Evolutionary conservation across 2,888 invertebrate species (phyloP).

Genomic region (Agrochola lota): DNA sequence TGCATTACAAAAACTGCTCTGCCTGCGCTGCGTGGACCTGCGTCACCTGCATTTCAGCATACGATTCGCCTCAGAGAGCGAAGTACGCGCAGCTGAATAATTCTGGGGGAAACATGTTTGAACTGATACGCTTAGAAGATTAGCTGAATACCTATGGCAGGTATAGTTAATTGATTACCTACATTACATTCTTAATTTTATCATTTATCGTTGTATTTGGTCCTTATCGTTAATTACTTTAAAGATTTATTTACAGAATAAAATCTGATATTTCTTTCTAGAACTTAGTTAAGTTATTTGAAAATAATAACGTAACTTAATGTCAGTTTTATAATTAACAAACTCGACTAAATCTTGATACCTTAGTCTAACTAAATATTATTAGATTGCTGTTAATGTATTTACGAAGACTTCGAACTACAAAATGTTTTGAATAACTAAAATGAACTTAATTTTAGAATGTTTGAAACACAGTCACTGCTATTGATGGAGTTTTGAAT

Average conservation of each 20-base stretch:
- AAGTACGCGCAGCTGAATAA: neutral
- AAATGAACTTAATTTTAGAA: conserved; percentile 19
- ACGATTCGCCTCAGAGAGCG: neutral
- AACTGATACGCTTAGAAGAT: neutral
- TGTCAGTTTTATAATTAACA: conserved; percentile 20
- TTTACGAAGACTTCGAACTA: conserved; percentile 7
- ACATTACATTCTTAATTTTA: neutral
- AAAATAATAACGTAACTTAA: conserved; percentile 23
- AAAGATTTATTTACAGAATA: neutral
- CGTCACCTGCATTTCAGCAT: too few relatives aligned
- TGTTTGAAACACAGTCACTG: neutral
- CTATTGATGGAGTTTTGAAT: neutral
- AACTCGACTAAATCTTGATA: conserved; percentile 30
- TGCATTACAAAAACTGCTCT: too few relatives aligned
- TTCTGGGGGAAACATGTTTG: neutral
- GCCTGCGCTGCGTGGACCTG: too few relatives aligned
- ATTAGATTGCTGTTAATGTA: conserved; percentile 31
- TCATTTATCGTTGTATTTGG: neutral
- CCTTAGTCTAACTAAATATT: conserved; percentile 28
- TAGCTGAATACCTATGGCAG: neutral
- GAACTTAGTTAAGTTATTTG: conserved; percentile 14
- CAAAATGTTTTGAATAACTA: neutral
- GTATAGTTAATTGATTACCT: neutral
- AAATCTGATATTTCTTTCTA: conserved; percentile 5
- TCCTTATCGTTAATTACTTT: neutral